Evolutionary conservation across 2,888 invertebrate genomes (phyloP), one percentile per base, ranked within the genome.

Genomic region (Lycia hirtaria): DNA sequence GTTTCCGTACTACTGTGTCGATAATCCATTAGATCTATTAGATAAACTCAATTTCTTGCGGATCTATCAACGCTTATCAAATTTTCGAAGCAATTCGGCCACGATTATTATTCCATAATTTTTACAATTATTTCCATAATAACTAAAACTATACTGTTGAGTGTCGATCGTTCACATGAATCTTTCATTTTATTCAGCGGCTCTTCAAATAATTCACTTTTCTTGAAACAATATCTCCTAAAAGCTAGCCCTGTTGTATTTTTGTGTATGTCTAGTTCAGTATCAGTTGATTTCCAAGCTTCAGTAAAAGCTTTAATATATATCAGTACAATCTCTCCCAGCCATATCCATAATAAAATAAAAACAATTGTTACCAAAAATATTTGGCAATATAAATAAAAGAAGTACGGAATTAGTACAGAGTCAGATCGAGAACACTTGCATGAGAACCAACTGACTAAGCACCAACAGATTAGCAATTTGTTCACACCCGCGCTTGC

Each of bases 321-420:
- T 0, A 87, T 85, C 0, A 89, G 1, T 0, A 85, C 38, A 4
- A 71, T 68, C 49, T 56, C 72, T 1, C 86, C 87, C n/a, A 85
- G 70, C 62, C 70, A 78, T 3, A 69, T 30, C 88, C 89, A 90
- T 0, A 88, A 0, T 0, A 80, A 7, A 6, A 65, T 32, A 32
- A 89, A 83, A 4, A 83, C 61, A 7, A 68, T 0, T 1, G 85
- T 81, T 7, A 88, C 49, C 15, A 85, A 51, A 44, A 87, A 71
- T 1, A 90, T 83, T 80, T 89, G 90, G 54, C 83, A 83, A 56
- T 87, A 87, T 68, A 88, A 73, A 44, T 88, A 87, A 51, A 90
- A 89, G 55, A 83, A 89, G 48, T 90, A 91, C 0, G 90, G 89
- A 30, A 85, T 89, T 20, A 87, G 72, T 0, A 91, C 80, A 0